Evolutionary conservation across 2,797 vertebrate genomes (phyloP).

Genomic region (Australoheros facetus): DNA sequence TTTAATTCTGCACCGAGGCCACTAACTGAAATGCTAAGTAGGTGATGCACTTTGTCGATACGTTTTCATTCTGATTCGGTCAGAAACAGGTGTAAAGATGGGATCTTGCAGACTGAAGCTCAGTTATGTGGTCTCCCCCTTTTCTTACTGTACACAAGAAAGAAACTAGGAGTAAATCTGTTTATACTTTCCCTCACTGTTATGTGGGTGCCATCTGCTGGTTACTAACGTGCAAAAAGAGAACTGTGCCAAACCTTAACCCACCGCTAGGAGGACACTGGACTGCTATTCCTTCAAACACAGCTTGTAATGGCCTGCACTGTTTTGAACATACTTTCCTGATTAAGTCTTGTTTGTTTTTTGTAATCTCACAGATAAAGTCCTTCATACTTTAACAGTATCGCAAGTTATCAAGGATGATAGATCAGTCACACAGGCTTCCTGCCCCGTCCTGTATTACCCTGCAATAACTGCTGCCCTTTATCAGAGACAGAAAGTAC

Average conservation of each 20-base stretch:
- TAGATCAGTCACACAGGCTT: background rate
- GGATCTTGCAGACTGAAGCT: background rate
- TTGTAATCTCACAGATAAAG: conserved; percentile 32
- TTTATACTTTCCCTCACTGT: conserved; percentile 19
- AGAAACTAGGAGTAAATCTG: background rate
- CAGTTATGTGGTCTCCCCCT: background rate
- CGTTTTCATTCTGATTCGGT: background rate
- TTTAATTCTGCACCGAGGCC: background rate
- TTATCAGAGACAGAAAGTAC: conserved; percentile 25
- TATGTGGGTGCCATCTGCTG: conserved; percentile 73
- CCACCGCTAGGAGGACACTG: conserved; percentile 47
- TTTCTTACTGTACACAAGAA: background rate
- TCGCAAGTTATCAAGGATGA: conserved; percentile 18
- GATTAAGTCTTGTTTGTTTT: conserved; percentile 12
- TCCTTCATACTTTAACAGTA: background rate
- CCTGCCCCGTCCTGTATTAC: background rate
- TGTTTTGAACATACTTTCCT: background rate
- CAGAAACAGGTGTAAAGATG: background rate
- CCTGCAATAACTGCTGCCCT: background rate
- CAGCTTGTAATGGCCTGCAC: background rate
- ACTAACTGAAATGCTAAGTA: background rate
- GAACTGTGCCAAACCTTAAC: background rate
- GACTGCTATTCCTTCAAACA: background rate
- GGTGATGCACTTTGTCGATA: background rate
- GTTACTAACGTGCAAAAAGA: conserved; percentile 15